phyloP scores from a whole-genome alignment of 2,888 invertebrate genomes.

The Stomorhina lunata region DNA sequence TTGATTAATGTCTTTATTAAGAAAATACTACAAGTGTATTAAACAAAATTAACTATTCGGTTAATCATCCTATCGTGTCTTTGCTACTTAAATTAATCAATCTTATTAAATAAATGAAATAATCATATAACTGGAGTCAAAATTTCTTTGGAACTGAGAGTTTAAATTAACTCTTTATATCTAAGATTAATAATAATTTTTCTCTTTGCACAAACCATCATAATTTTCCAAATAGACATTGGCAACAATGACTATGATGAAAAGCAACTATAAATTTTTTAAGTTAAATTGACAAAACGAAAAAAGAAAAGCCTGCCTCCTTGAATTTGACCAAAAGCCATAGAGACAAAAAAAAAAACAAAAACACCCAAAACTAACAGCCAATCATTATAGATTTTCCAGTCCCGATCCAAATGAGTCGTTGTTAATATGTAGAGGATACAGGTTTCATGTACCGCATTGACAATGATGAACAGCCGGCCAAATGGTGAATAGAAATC shows the following conservation, averaged over 20 bases:
- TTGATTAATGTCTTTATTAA: conserved; percentile 35
- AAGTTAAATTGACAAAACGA: conserved; percentile 16
- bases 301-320: neutral
- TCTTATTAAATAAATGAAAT: conserved; percentile 40
- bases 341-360: neutral
- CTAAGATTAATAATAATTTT: neutral
- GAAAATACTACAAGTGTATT: neutral
- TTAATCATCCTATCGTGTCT: conserved; percentile 6
- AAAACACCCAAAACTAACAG: conserved; percentile 32
- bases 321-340: no score
- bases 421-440: no score
- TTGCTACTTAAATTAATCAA: conserved; percentile 1
- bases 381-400: conserved; percentile 14
- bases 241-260: no score
- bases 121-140: conserved; percentile 9
- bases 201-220: neutral
- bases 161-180: neutral
- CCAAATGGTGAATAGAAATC: conserved; percentile 34
- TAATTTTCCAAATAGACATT: neutral
- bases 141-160: conserved; percentile 33
- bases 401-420: no score
- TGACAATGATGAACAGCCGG: neutral
- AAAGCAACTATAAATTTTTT: neutral
- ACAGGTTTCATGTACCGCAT: conserved; percentile 21
- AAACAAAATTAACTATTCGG: neutral